Conservation (phyloP, 2,797 vertebrate species). For the Liasis olivaceus region DNA sequence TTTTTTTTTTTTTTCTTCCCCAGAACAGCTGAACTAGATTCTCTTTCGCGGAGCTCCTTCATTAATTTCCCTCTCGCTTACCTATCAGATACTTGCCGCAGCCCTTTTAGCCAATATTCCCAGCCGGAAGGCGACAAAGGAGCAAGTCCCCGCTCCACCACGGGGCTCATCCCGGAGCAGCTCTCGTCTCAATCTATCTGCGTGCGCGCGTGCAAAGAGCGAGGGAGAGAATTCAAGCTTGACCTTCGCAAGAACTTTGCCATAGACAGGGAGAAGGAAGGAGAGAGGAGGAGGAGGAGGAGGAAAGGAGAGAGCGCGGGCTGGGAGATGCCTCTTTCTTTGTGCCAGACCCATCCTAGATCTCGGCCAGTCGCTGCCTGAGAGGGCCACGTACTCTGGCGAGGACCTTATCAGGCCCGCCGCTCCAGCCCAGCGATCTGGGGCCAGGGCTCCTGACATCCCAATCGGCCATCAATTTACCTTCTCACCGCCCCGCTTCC, state of each 20-base stretch:
- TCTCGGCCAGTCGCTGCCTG: slow-evolving; percentile 9
- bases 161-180: background rate
- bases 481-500: slow-evolving; percentile 73
- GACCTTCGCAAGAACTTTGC: slow-evolving; percentile 29
- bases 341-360: background rate
- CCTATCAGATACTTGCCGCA: background rate
- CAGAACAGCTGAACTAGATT: background rate
- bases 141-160: background rate
- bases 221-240: background rate
- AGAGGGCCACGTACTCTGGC: background rate
- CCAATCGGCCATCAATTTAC: slow-evolving; percentile 81
- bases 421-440: slow-evolving; percentile 56
- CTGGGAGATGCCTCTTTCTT: background rate
- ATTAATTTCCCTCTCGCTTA: background rate
- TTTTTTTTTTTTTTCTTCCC: too few species aligned
- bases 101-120: background rate
- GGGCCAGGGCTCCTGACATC: slow-evolving; percentile 76
- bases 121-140: background rate
- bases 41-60: background rate
- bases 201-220: background rate
- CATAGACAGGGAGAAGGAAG: background rate
- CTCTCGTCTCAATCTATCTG: background rate
- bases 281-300: too few species aligned
- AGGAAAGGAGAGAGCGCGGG: background rate
- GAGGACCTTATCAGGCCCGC: slow-evolving; percentile 70